Percentiles rank a stretch among this genome's conserved stretches.
These are phyloP conservation scores for Nowickia ferox DNA, from an alignment of 2,888 invertebrate genomes.

Conservation along the genomic window DNA sequence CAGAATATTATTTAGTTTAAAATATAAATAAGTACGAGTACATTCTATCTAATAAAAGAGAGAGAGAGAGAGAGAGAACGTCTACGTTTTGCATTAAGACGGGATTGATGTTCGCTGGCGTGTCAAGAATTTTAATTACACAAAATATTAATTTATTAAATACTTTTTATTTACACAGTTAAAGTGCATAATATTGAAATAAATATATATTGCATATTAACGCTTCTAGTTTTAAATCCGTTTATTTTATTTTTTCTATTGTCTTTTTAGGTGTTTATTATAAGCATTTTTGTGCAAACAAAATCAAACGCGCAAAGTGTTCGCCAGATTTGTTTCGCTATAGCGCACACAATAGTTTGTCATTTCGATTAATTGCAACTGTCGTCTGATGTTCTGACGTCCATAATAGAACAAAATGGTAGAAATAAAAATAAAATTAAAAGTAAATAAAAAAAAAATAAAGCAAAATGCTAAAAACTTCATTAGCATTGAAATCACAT, in stretches of 20 bases:
- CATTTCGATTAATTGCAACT: slow-evolving; percentile 60
- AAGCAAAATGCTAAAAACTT: slow-evolving; percentile 47
- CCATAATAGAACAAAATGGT: slow-evolving; percentile 10
- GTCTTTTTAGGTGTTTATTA: background rate
- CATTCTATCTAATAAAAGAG: too few relatives aligned
- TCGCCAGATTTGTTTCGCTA: slow-evolving; percentile 4
- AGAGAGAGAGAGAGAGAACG: too few relatives aligned
- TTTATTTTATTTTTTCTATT: background rate
- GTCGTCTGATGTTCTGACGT: slow-evolving; percentile 62
- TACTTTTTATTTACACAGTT: slow-evolving; percentile 24
- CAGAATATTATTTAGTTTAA: background rate
- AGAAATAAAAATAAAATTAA: slow-evolving; percentile 28
- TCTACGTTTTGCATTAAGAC: background rate
- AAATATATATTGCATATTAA: background rate
- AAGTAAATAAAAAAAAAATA: slow-evolving; percentile 25
- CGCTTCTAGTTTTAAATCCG: slow-evolving; percentile 22
- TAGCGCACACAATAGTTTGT: slow-evolving; percentile 50
- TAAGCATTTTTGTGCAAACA: slow-evolving; percentile 8
- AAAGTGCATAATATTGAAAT: slow-evolving; percentile 34
- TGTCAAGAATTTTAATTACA: slow-evolving; percentile 39
- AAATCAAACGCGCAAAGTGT: background rate
- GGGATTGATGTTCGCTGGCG: slow-evolving; percentile 23
- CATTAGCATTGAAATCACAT: slow-evolving; percentile 60
- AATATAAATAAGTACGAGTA: too few relatives aligned
- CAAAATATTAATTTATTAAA: slow-evolving; percentile 17